A percentile compares a stretch with the other conserved stretches of the same genome.
These are phyloP conservation scores for Gobio gobio DNA, from an alignment of 2,113 vertebrate species.

Conservation along the genomic window DNA sequence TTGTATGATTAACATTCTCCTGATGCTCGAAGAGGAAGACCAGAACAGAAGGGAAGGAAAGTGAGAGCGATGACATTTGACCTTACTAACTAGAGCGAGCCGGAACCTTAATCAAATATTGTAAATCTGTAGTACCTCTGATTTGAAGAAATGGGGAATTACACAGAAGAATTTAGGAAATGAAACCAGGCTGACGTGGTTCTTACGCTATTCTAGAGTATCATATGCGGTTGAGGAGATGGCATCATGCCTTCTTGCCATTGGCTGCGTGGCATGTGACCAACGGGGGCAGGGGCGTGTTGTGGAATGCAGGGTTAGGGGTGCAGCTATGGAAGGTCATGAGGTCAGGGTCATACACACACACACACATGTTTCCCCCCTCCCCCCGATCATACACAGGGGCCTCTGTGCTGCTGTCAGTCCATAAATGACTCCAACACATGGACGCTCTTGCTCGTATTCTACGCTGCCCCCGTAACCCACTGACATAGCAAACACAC, in stretches of 20 bases:
- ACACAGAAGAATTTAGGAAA: constrained; percentile 24
- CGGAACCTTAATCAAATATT: not conserved
- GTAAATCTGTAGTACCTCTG: constrained; percentile 23
- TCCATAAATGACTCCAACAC: constrained; percentile 61
- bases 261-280: constrained; percentile 61
- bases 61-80: not conserved
- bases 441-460: constrained; percentile 43
- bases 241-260: constrained; percentile 27
- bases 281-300: constrained; percentile 56
- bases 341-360: constrained; percentile 49
- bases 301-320: constrained; percentile 55
- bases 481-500: constrained; percentile 38
- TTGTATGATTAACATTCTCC: not conserved
- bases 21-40: not conserved
- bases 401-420: constrained; percentile 47
- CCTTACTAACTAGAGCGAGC: not conserved
- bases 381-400: constrained; percentile 36
- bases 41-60: not conserved
- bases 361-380: not conserved
- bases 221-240: constrained; percentile 6
- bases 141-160: constrained; percentile 37
- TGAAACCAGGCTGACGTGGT: constrained; percentile 27
- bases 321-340: constrained; percentile 50
- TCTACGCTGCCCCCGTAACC: constrained; percentile 16
- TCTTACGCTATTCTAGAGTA: not conserved